Base-by-base conservation (phyloP, 1,140 invertebrate genomes). In the Vanessa atalanta region DNA sequence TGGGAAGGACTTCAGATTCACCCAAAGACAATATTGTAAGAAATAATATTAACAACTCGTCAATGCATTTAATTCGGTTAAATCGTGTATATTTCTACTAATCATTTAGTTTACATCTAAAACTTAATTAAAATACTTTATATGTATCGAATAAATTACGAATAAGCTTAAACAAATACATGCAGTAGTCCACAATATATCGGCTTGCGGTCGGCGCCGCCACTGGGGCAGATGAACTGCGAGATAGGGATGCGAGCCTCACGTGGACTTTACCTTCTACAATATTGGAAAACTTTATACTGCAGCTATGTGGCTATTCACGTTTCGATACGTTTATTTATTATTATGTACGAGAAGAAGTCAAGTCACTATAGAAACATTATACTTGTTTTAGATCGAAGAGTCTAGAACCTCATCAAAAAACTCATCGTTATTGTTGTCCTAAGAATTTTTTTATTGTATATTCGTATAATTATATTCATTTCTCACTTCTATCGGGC, bases 141-240 rank as follows among this genome's bases (percentile, higher is more conserved):
- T n/a, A 53, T n/a, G 9, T n/a, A 53, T n/a, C 50, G 15, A n/a
- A 53, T 8, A 7, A 7, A 16, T 53, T 3, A 15, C 2, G n/a
- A 53, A n/a, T 50, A 5, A 53, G 50, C n/a, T 53, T 53, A 53
- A 53, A 53, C 50, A 53, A 53, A 53, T 53, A 16, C n/a, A 53
- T 53, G 50, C 50, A 53, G 50, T 7, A 20, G 50, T 50, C 37
- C 5, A 8, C 50, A n/a, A 53, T 53, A n/a, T 53, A 53, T 53
- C n/a, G 50, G 50, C 15, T n/a, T 53, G 50, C 50, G 50, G 50
- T 53, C 50, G 50, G 50, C 50, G 50, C 1, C 15, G 50, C 15
- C 14, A 16, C 50, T 2, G 50, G 50, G 50, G 50, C 50, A 53
- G 50, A 53, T 53, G 50, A 53, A 16, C 50, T 53, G 50, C n/a